Evolutionary conservation across 2,113 vertebrate species (phyloP).

Genomic region (Eurypyga helias): DNA sequence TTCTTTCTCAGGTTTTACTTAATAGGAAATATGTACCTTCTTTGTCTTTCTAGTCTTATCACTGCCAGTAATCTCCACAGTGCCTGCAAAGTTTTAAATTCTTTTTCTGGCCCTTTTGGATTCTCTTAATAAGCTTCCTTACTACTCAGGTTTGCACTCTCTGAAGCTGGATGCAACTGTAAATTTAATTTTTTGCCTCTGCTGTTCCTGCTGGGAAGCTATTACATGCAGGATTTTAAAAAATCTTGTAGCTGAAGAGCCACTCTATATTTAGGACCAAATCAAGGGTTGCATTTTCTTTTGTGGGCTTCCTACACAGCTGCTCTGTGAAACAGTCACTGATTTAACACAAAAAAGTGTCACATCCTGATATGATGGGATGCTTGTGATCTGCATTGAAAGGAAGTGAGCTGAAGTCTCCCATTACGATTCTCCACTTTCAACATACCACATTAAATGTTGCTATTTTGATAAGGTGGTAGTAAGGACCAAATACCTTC

Average conservation of each 20-base stretch:
- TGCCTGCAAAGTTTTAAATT: not conserved
- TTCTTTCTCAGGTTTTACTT: not conserved
- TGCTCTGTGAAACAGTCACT: not conserved
- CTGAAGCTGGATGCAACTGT: not conserved
- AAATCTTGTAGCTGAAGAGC: not conserved
- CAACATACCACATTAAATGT: not conserved
- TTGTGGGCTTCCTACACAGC: constrained; percentile 6
- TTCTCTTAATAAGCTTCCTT: not conserved
- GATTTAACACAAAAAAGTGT: not conserved
- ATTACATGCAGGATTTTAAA: not conserved
- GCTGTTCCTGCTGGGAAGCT: not conserved
- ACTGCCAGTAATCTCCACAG: not conserved
- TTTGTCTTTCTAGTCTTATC: not conserved
- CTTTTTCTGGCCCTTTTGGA: not conserved
- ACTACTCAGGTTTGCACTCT: not conserved
- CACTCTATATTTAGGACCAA: constrained; percentile 32
- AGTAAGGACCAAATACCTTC: not conserved
- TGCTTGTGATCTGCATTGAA: not conserved
- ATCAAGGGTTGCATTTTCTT: constrained; percentile 7
- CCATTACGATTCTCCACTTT: not conserved
- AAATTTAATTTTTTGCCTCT: not conserved
- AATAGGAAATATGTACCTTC: not conserved
- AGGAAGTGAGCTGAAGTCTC: not conserved
- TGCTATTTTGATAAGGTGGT: not conserved
- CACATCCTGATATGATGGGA: not conserved